Evolutionary conservation across 2,888 invertebrate species (phyloP), one percentile per base, ranked within the genome.

Genomic region (Xestia c-nigrum): DNA sequence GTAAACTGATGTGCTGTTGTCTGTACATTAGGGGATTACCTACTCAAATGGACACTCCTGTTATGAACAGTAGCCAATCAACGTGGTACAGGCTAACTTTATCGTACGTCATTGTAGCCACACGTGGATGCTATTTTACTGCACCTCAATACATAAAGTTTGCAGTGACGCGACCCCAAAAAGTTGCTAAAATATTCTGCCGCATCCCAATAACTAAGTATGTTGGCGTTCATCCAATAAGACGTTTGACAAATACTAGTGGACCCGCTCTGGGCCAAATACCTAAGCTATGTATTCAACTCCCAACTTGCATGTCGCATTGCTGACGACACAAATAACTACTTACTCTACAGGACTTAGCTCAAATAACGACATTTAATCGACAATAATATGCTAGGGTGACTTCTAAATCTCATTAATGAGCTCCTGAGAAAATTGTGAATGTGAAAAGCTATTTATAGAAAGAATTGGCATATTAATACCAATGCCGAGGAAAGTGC

Each of bases 401-500:
- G 50, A 63, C 5, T 69, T 55, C 12, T 59, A 64, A 57, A 43
- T 66, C 19, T 59, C 31, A 71, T 50, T n/a, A 19, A 72, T 43
- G 14, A 52, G 46, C 50, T 65, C 19, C 52, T 78, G 63, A 63
- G 31, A 59, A 79, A 78, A 74, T 2, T 16, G 50, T 46, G 43
- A 65, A 59, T 66, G n/a, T 46, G 38, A 82, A 71, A 76, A 72
- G 9, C 66, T 80, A 80, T 81, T 65, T 67, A 67, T 80, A 77
- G 21, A 61, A 63, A 47, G 59, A 63, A 80, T 84, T 76, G 76
- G 64, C 72, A 65, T 72, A 71, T 84, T 67, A 73, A 68, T 71
- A 76, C 59, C 67, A 57, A 63, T 69, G 72, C 65, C 16, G 67
- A 68, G 69, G 76, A 81, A 80, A 80, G 84, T 84, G 84, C 84